These are phyloP conservation scores for Acanthurus leucopareius DNA, from an alignment of 2,797 vertebrate genomes.

Conservation along the genomic window DNA sequence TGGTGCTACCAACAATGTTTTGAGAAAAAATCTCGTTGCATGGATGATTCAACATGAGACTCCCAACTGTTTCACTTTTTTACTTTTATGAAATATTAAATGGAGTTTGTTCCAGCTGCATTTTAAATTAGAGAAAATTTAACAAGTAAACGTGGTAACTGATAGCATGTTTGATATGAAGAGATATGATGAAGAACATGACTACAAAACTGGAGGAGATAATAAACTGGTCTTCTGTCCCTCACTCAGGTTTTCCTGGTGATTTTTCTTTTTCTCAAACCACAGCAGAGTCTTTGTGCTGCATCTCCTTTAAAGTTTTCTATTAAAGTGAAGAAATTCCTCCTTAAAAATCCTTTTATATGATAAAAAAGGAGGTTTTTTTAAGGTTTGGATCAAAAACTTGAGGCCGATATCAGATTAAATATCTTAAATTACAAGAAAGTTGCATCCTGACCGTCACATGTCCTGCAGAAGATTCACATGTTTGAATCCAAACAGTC, in stretches of 20 bases:
- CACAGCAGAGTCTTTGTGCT: background rate
- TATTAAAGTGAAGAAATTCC: conserved; percentile 2
- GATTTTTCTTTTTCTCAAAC: conserved; percentile 13
- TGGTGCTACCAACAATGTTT: conserved; percentile 39
- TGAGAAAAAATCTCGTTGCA: conserved; percentile 19
- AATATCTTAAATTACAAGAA: background rate
- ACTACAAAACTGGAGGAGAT: background rate
- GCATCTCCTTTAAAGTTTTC: conserved; percentile 8
- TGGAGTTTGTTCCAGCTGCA: too few species aligned
- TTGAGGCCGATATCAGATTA: background rate
- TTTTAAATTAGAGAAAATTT: too few species aligned
- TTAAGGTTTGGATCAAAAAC: too few species aligned
- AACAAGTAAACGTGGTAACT: too few species aligned
- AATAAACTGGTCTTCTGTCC: background rate
- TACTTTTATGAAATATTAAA: background rate
- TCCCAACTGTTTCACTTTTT: background rate
- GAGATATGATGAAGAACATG: too few species aligned
- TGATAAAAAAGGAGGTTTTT: background rate
- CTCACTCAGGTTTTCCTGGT: background rate
- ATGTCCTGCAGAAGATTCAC: background rate
- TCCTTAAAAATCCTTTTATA: background rate
- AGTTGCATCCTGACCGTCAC: too few species aligned
- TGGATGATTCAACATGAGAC: background rate
- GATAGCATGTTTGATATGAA: too few species aligned
- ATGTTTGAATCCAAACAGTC: background rate